These are phyloP conservation scores for Apostichopus japonicus DNA, from an alignment of 35 echinoderm and acorn worm species.

Conservation along the genomic window DNA sequence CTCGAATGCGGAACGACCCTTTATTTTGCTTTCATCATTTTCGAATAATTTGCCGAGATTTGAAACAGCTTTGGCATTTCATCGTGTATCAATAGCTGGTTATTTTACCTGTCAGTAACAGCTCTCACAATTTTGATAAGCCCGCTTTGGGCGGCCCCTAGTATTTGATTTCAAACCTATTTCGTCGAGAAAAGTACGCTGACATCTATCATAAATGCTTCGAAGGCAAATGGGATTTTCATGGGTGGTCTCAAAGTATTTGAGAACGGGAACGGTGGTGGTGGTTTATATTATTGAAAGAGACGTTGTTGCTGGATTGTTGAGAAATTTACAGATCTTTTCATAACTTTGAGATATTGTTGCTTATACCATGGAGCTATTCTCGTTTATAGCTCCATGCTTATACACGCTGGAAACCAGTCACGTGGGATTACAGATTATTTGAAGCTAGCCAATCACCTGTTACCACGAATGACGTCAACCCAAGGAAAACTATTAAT, in stretches of 20 bases:
- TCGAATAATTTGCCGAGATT: slow-evolving; percentile 51
- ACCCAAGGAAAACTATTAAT: neutral
- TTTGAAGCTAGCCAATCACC: slow-evolving; percentile 5
- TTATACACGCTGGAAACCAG: slow-evolving; percentile 20
- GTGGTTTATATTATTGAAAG: neutral
- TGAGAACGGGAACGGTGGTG: neutral
- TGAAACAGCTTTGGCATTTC: slow-evolving; percentile 52
- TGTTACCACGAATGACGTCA: slow-evolving; percentile 30
- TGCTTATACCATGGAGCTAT: too few relatives aligned
- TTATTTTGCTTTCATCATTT: slow-evolving; percentile 58
- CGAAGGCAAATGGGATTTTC: slow-evolving; percentile 37
- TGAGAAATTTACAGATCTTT: slow-evolving; percentile 2
- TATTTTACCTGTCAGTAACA: slow-evolving; percentile 60
- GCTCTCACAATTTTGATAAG: slow-evolving; percentile 49
- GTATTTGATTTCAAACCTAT: slow-evolving; percentile 47
- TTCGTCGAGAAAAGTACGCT: slow-evolving; percentile 35
- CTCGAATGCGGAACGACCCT: neutral
- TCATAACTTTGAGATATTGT: slow-evolving; percentile 34
- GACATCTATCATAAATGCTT: slow-evolving; percentile 33
- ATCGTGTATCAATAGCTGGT: slow-evolving; percentile 31
- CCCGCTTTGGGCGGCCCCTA: slow-evolving; percentile 44
- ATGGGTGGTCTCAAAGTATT: slow-evolving; percentile 33
- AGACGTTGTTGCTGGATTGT: neutral
- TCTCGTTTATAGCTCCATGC: too few relatives aligned
- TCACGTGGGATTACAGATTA: slow-evolving; percentile 41